A percentile compares a stretch with the other conserved stretches of the same genome.
Evolutionary conservation across 2,797 vertebrate genomes (phyloP).

Genomic region (Liasis olivaceus): DNA sequence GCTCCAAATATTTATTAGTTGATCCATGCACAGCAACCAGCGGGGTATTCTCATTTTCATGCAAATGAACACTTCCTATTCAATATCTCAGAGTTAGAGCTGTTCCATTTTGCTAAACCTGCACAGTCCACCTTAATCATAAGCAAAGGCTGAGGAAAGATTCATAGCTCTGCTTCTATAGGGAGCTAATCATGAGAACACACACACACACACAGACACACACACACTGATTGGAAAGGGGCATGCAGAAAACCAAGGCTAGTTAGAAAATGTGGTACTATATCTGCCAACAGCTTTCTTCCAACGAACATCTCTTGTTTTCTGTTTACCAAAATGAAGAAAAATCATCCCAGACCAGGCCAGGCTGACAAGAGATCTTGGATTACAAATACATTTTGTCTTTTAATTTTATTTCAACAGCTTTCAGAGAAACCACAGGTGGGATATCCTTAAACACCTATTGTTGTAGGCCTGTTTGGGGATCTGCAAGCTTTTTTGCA

Average conservation of each 20-base stretch:
- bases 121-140: neutral
- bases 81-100: neutral
- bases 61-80: conserved; percentile 18
- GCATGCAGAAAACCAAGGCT: neutral
- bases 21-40: neutral
- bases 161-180: neutral
- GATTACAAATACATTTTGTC: neutral
- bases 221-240: conserved; percentile 3
- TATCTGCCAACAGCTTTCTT: neutral
- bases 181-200: neutral
- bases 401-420: neutral
- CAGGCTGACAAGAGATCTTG: neutral
- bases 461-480: neutral
- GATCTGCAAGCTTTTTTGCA: neutral
- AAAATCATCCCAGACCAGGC: neutral
- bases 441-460: neutral
- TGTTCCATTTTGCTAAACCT: neutral
- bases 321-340: neutral
- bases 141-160: neutral
- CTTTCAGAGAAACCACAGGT: neutral
- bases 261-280: neutral
- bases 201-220: neutral
- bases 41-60: neutral
- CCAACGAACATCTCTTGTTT: neutral
- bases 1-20: neutral